Conservation (phyloP, 2,797 vertebrate species). For the Scolopax bukidnonensis region DNA sequence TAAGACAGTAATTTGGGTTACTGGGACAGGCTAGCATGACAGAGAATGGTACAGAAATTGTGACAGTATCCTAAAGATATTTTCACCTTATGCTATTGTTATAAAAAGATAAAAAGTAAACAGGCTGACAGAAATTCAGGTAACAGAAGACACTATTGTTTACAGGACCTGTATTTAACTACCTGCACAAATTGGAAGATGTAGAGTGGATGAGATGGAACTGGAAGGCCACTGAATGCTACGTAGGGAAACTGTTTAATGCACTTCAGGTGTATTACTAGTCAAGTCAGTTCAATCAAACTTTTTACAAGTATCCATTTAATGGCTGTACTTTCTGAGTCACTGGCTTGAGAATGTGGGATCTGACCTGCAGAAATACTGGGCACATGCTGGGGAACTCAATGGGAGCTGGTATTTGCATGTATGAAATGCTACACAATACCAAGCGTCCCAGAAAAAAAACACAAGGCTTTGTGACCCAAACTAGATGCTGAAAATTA, state of each 20-base stretch:
- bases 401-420: not conserved
- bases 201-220: not conserved
- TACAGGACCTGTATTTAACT: not conserved
- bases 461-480: fast-evolving
- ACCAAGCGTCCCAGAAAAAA: not conserved
- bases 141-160: not conserved
- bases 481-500: not conserved
- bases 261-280: not conserved
- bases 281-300: not conserved
- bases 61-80: not conserved
- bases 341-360: not conserved
- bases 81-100: not conserved
- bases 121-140: not conserved
- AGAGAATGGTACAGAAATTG: not conserved
- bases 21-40: not conserved
- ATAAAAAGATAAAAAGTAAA: not conserved
- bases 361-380: not conserved
- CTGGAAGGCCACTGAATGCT: not conserved
- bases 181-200: not conserved
- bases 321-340: not conserved
- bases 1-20: not conserved
- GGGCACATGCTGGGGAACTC: not conserved
- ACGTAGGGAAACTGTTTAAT: not conserved
- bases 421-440: not conserved
- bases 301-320: not conserved